Conservation (phyloP, 2,888 invertebrate species). For the Callyntrura guangdongensis region DNA sequence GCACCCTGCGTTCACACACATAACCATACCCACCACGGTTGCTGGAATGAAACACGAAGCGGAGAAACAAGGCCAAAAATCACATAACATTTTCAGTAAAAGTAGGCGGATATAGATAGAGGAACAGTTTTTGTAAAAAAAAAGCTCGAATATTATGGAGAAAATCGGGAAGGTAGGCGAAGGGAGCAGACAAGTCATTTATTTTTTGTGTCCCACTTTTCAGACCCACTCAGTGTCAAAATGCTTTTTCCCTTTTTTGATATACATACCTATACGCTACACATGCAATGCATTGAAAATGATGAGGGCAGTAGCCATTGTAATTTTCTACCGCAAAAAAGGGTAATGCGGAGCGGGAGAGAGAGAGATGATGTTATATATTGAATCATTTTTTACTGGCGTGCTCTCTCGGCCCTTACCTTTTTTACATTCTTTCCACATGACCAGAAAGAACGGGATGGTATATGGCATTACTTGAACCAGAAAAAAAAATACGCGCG, state of each 20-base stretch:
- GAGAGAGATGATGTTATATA: neutral
- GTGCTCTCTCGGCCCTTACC: too few species aligned
- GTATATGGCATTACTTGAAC: too few species aligned
- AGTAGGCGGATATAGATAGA: neutral
- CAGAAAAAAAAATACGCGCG: neutral
- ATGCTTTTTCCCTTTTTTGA: slow-evolving; percentile 14
- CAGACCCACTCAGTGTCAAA: slow-evolving; percentile 46
- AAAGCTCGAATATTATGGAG: neutral
- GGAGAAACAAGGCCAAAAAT: neutral
- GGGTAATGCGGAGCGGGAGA: neutral
- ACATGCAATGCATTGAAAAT: neutral
- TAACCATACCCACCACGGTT: neutral
- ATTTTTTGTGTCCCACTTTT: slow-evolving; percentile 55
- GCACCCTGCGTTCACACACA: neutral
- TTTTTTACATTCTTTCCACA: slow-evolving; percentile 4
- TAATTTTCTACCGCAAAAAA: neutral
- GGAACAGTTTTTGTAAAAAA: neutral
- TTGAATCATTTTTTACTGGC: slow-evolving; percentile 9
- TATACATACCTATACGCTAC: neutral
- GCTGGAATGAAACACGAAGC: neutral
- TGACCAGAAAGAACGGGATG: neutral
- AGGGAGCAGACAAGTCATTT: slow-evolving; percentile 38
- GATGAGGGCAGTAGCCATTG: neutral
- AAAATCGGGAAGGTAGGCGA: neutral
- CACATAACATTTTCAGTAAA: neutral